A percentile compares a stretch with the other conserved stretches of the same genome.
phyloP scores from a whole-genome alignment of 2,797 vertebrate genomes.

The Allobates femoralis region DNA sequence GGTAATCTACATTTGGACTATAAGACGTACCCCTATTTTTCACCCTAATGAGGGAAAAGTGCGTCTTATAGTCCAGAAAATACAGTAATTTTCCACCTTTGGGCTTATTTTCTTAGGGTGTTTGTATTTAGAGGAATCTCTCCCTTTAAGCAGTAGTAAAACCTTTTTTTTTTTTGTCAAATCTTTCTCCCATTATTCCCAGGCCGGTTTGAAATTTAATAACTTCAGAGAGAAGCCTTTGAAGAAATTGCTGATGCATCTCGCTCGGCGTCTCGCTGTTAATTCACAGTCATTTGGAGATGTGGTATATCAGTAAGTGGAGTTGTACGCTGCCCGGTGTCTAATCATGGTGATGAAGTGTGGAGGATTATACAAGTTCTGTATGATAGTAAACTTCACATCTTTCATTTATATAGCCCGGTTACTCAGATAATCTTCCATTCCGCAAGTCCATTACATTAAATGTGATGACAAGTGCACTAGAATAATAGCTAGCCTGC shows the following conservation, averaged over 20 bases:
- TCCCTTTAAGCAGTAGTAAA: background rate
- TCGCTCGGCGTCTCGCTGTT: background rate
- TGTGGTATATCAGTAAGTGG: background rate
- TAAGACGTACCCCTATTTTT: no score
- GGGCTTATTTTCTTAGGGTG: background rate
- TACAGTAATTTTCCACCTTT: background rate
- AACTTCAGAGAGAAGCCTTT: background rate
- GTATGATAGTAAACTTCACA: background rate
- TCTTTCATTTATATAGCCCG: conserved; percentile 9
- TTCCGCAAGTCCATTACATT: background rate
- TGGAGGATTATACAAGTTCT: background rate
- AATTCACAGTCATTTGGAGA: background rate
- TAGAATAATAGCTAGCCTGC: background rate
- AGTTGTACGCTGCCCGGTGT: background rate
- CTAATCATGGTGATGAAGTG: background rate
- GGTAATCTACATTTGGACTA: no score
- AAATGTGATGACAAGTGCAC: background rate
- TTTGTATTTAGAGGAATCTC: background rate
- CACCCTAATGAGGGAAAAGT: no score
- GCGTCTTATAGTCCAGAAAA: no score
- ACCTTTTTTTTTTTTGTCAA: rapidly evolving
- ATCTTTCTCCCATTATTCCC: background rate
- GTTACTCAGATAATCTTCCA: background rate
- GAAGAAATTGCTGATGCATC: background rate
- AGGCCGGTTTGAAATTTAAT: background rate